Evolutionary conservation across 2,113 vertebrate species (phyloP).

Genomic region (Protomyctophum bolini): DNA sequence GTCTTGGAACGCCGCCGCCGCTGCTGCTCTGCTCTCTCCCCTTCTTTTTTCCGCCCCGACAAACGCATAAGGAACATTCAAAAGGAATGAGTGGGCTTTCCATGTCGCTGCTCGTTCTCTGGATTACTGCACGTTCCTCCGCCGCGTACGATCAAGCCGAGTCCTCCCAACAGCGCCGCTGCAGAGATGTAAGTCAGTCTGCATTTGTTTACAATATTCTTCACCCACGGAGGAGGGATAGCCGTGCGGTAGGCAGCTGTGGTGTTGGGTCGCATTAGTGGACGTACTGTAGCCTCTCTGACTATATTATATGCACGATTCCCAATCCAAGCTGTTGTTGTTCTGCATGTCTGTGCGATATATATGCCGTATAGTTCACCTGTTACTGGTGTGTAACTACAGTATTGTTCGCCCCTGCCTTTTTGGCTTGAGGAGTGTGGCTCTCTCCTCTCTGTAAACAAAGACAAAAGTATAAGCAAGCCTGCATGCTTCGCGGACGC

Average conservation of each 20-base stretch:
- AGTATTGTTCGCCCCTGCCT: constrained; percentile 16
- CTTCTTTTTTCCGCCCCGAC: constrained; percentile 49
- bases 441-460: constrained; percentile 66
- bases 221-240: constrained; percentile 20
- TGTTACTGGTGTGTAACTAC: constrained; percentile 51
- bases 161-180: constrained; percentile 62
- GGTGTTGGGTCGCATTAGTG: constrained; percentile 25
- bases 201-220: constrained; percentile 62
- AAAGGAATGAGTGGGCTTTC: constrained; percentile 73
- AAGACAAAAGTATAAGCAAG: constrained; percentile 53
- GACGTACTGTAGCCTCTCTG: constrained; percentile 1
- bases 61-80: constrained; percentile 68
- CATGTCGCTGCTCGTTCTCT: constrained; percentile 65
- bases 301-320: neutral
- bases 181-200: constrained; percentile 78
- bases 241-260: neutral
- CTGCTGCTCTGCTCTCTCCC: constrained; percentile 52
- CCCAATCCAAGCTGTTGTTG: constrained; percentile 33
- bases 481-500: constrained; percentile 25
- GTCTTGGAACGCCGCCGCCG: constrained; percentile 61
- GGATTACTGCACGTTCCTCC: constrained; percentile 69
- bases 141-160: constrained; percentile 66
- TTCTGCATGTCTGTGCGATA: constrained; percentile 22
- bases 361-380: constrained; percentile 45
- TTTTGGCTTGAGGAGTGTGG: constrained; percentile 26